These are phyloP conservation scores for Triplophysa yarkandensis DNA, from an alignment of 2,797 vertebrate genomes.

Conservation along the genomic window DNA sequence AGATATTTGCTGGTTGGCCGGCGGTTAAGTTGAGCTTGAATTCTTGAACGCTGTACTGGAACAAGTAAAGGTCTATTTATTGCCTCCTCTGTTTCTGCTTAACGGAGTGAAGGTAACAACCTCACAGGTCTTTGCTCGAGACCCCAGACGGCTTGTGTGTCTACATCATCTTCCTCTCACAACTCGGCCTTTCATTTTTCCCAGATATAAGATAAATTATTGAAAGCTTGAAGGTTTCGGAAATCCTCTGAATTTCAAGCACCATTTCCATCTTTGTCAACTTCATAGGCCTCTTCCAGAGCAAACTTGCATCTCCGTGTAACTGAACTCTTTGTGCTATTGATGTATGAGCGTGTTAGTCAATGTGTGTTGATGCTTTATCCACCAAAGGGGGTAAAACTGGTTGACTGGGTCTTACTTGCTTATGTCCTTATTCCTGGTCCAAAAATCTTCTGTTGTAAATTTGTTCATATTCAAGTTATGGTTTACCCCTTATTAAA, in stretches of 20 bases:
- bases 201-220: slow-evolving; percentile 60
- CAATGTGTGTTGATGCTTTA: slow-evolving; percentile 10
- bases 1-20: slow-evolving; percentile 41
- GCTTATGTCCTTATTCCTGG: neutral
- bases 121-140: slow-evolving; percentile 47
- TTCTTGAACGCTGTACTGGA: slow-evolving; percentile 43
- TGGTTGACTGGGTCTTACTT: neutral
- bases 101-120: slow-evolving; percentile 55
- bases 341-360: slow-evolving; percentile 40
- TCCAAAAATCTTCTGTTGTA: too few relatives aligned
- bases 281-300: slow-evolving; percentile 57
- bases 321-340: slow-evolving; percentile 58
- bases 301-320: slow-evolving; percentile 56
- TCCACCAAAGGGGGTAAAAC: neutral
- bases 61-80: slow-evolving; percentile 55
- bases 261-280: slow-evolving; percentile 62
- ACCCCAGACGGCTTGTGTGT: slow-evolving; percentile 19
- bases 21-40: slow-evolving; percentile 45
- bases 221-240: slow-evolving; percentile 60
- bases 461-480: too few relatives aligned
- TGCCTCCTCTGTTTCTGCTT: slow-evolving; percentile 56
- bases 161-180: slow-evolving; percentile 4
- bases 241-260: slow-evolving; percentile 64
- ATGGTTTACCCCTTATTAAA: too few relatives aligned
- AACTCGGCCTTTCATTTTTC: slow-evolving; percentile 44